These are phyloP conservation scores for Lontra canadensis DNA, from an alignment of 2,113 vertebrate species.

Conservation along the genomic window DNA sequence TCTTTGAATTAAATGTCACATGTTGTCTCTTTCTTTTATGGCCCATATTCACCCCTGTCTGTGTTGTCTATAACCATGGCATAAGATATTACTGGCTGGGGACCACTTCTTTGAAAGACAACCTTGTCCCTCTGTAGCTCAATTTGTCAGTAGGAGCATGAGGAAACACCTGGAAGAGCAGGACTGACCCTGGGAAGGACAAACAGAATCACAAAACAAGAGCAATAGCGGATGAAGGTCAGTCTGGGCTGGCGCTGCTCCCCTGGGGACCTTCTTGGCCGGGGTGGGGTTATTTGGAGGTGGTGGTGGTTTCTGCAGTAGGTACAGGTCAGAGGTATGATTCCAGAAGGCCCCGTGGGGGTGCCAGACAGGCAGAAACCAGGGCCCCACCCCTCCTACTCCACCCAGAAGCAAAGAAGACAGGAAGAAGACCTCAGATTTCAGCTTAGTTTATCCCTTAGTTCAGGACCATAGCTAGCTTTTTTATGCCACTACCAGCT, in stretches of 20 bases:
- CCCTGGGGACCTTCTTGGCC: not conserved
- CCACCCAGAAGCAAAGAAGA: not conserved
- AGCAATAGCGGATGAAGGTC: not conserved
- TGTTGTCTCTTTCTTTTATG: conserved; percentile 61
- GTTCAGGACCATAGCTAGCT: not conserved
- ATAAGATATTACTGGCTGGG: conserved; percentile 14
- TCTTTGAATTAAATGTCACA: conserved; percentile 71
- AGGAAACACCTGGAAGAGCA: not conserved
- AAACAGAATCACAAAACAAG: not conserved
- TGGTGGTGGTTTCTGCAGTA: not conserved
- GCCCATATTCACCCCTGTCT: conserved; percentile 29
- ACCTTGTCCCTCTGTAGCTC: not conserved
- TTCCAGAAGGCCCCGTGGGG: not conserved
- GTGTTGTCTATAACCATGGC: conserved; percentile 45
- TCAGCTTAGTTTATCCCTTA: not conserved
- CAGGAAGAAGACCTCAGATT: not conserved
- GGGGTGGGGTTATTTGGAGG: not conserved
- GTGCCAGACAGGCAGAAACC: not conserved
- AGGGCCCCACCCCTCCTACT: no score
- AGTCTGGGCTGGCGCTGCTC: not conserved
- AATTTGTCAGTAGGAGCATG: not conserved
- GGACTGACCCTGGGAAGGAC: not conserved
- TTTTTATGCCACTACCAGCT: not conserved
- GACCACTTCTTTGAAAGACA: not conserved
- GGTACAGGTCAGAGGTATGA: not conserved